Base-by-base conservation (phyloP, 2,113 vertebrate species). In the Lanius ludovicianus region DNA sequence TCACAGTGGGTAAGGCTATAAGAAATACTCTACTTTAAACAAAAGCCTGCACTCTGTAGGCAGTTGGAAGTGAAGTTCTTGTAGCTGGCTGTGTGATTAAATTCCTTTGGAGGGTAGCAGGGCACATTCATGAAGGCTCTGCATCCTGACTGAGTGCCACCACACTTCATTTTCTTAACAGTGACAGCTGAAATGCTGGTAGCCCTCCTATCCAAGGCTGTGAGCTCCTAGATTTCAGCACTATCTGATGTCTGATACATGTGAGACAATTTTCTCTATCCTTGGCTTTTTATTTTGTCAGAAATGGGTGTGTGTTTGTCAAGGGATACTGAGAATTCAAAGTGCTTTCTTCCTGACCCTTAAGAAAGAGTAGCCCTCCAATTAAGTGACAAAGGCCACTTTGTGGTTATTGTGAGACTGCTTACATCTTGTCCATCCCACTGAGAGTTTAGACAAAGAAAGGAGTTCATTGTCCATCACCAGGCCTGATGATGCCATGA, bases 11-110 rank as follows among this genome's bases (percentile, higher is more conserved):
- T 82, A 82, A 47, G 44, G 46, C 86, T 95, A 71, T 93, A 91
- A 92, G 95, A 95, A 86, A 85, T 49, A 75, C 28, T 80, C 92
- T 80, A 60, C 92, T 97, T 97, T 96, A 93, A 96, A 93, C 94
- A 90, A 60, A 91, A 81, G 56, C 63, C 39, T 63, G 10, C 37
- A 41, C 95, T 75, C 78, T 44, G 56, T 92, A 86, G 87, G 60
- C 83, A 87, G 90, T 41, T 82, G 75, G 59, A 83, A 95, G 90
- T 88, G 89, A 80, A 53, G 41, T 56, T 92, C 55, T 56, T 68
- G 81, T 75, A 56, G 52, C 81, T 46, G 41, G 77, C 70, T 90
- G 41, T 2, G 3, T 80, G 73, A 91, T 93, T 95, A 75, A 64
- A 56, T 80, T 91, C 49, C 78, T 92, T 90, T 73, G 41, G 82